phyloP scores from a whole-genome alignment of 2,888 invertebrate species.

The Troides aeacus region DNA sequence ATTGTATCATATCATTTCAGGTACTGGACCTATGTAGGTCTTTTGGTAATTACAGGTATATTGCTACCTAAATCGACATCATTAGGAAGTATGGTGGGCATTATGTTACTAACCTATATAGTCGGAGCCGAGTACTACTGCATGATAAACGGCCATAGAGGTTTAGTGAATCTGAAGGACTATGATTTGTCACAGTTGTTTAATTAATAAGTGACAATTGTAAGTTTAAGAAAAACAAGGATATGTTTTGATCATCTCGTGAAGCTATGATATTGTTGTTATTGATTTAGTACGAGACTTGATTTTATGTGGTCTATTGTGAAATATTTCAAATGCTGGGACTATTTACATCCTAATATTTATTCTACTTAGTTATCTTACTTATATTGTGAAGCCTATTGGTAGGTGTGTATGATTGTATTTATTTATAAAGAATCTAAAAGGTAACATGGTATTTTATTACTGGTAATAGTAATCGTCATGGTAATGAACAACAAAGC shows the following conservation, averaged over 20 bases:
- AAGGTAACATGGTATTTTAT: neutral
- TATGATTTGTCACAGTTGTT: slow-evolving; percentile 61
- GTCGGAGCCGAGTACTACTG: slow-evolving; percentile 89
- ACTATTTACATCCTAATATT: slow-evolving; percentile 25
- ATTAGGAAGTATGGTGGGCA: slow-evolving; percentile 88
- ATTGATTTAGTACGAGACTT: neutral
- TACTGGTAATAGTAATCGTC: neutral
- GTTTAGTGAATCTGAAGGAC: slow-evolving; percentile 60
- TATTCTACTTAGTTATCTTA: slow-evolving; percentile 12
- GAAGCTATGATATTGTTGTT: neutral
- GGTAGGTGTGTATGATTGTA: neutral
- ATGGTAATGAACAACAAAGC: no score
- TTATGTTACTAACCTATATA: slow-evolving; percentile 90
- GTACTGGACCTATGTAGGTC: slow-evolving; percentile 91
- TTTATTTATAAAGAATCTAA: neutral
- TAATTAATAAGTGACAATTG: slow-evolving; percentile 39
- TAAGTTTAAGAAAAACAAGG: neutral
- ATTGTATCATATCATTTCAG: slow-evolving; percentile 57
- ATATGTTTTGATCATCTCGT: neutral
- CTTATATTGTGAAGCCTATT: neutral
- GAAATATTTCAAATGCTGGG: slow-evolving; percentile 28
- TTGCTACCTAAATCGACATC: slow-evolving; percentile 89
- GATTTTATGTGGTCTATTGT: slow-evolving; percentile 10
- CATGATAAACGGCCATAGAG: slow-evolving; percentile 76
- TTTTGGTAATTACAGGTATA: slow-evolving; percentile 91